Percentiles rank a stretch among this genome's conserved stretches.
phyloP scores from a whole-genome alignment of 2,113 vertebrate genomes.

The Euleptes europaea region DNA sequence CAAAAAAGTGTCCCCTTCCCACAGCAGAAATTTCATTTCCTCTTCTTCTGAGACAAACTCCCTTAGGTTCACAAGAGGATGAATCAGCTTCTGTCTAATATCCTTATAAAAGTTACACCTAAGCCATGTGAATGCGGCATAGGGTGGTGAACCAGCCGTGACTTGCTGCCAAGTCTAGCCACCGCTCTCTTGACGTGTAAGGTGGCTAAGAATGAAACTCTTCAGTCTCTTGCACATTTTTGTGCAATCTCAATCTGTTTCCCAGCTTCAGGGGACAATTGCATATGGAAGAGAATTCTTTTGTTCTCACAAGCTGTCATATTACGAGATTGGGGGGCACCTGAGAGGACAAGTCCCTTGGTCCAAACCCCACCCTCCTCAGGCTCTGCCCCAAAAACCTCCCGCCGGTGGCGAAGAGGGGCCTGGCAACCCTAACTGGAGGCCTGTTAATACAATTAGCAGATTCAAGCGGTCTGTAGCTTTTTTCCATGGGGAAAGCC shows the following conservation, averaged over 20 bases:
- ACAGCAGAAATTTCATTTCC: too few species aligned
- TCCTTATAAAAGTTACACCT: too few species aligned
- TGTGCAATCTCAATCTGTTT: not conserved
- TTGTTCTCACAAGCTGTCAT: not conserved
- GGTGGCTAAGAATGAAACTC: not conserved
- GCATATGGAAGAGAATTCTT: not conserved
- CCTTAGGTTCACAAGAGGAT: too few species aligned
- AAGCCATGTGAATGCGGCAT: not conserved
- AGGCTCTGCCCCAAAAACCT: too few species aligned
- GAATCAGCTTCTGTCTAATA: too few species aligned
- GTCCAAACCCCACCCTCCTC: too few species aligned
- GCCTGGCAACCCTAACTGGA: too few species aligned
- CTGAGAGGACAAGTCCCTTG: not conserved
- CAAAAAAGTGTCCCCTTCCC: too few species aligned
- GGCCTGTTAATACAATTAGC: too few species aligned
- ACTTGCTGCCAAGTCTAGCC: not conserved
- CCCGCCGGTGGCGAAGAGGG: too few species aligned
- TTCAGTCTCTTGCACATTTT: not conserved
- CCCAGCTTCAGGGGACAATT: not conserved
- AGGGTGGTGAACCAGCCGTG: not conserved
- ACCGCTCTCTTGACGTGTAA: not conserved
- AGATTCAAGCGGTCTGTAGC: not conserved
- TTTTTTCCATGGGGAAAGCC: not conserved
- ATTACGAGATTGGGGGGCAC: too few species aligned
- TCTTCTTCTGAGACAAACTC: too few species aligned